Evolutionary conservation across 30 jellyfish, hydroid and myxozoan genomes (phyloP).

Genomic region (Chrysaora quinquecirrha): DNA sequence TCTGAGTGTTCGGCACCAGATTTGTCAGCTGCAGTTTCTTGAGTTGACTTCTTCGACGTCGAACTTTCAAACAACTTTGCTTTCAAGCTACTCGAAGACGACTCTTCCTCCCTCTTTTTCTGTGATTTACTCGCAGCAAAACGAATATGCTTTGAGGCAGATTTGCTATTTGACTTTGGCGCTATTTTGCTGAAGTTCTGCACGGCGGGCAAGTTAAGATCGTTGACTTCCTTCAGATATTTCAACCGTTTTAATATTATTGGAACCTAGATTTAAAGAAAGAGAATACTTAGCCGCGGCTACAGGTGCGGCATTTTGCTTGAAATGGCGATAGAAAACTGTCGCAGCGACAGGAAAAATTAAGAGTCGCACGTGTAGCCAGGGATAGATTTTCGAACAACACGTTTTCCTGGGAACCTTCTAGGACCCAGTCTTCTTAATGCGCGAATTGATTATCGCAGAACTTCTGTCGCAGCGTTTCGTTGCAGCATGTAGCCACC

Average conservation of each 20-base stretch:
- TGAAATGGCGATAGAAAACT: no score
- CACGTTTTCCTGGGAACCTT: no score
- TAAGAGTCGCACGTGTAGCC: no score
- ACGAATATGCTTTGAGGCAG: constrained; percentile 42
- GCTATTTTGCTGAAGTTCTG: constrained; percentile 42
- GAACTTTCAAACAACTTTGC: constrained; percentile 1
- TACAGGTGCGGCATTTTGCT: no score
- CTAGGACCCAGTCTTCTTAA: no score
- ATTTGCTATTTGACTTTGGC: constrained; percentile 41
- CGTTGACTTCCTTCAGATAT: constrained; percentile 61
- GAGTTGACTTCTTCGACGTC: constrained; percentile 5
- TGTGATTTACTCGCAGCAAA: constrained; percentile 31
- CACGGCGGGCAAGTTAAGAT: constrained; percentile 61
- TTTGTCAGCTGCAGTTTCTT: neutral
- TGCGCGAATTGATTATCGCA: no score
- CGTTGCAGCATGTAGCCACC: no score
- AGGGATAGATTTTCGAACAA: no score
- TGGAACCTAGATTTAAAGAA: constrained; percentile 59
- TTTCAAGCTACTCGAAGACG: constrained; percentile 20
- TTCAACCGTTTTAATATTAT: constrained; percentile 66
- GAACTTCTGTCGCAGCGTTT: no score
- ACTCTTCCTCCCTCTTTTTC: constrained; percentile 62
- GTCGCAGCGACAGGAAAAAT: no score
- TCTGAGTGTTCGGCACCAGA: neutral
- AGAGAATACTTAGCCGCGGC: neutral